A percentile compares a stretch with the other conserved stretches of the same genome.
Conservation (phyloP, 2,113 vertebrate genomes). For the Zootoca vivipara region DNA sequence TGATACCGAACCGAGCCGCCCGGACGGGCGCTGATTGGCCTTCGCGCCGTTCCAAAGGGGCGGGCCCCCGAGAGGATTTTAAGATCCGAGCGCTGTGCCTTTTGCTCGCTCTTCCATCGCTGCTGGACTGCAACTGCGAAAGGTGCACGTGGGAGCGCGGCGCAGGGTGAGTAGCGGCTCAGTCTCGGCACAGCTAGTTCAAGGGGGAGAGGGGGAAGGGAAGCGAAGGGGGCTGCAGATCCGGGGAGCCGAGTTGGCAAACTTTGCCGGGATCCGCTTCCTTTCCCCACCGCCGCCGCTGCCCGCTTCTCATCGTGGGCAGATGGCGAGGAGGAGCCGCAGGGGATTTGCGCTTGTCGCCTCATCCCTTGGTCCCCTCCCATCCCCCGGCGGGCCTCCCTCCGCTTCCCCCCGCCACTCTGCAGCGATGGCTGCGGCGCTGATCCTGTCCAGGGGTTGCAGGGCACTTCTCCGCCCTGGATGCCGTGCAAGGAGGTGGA, state of each 20-base stretch:
- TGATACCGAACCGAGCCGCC: background rate
- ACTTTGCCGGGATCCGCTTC: background rate
- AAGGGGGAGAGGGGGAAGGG: too few relatives aligned
- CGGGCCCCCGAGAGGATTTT: background rate
- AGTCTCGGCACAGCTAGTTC: background rate
- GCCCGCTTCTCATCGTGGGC: too few relatives aligned
- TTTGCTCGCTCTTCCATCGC: background rate
- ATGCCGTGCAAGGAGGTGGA: background rate
- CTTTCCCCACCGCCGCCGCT: accelerated
- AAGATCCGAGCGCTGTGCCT: background rate
- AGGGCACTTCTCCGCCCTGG: background rate
- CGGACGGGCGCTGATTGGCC: background rate
- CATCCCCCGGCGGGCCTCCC: background rate
- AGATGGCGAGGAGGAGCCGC: background rate
- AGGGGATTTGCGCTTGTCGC: background rate
- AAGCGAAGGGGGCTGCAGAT: too few relatives aligned
- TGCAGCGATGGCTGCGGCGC: background rate
- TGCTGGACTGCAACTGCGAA: background rate
- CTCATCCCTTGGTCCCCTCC: background rate
- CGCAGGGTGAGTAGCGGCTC: background rate
- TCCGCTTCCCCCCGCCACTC: background rate
- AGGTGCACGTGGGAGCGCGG: background rate
- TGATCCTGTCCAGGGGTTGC: background rate
- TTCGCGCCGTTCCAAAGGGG: background rate
- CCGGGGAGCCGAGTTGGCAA: background rate